A percentile compares a stretch with the other conserved stretches of the same genome.
Conservation (phyloP, 2,113 vertebrate genomes). For the Esox niger region DNA sequence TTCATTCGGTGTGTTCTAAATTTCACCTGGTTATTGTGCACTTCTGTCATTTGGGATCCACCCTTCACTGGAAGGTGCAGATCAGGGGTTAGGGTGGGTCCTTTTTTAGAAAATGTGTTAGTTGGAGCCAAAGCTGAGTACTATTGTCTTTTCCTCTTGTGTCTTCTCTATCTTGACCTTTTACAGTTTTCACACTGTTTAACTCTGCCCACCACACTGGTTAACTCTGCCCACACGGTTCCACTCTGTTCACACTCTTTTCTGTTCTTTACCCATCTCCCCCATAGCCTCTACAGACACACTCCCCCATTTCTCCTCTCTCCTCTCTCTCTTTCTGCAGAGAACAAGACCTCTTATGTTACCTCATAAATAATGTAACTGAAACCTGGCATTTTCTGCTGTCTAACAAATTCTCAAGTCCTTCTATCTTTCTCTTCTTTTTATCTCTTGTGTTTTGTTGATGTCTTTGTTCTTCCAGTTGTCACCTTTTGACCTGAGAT, state of each 20-base stretch:
- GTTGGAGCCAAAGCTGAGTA: not conserved
- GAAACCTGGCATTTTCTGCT: constrained; percentile 45
- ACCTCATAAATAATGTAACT: constrained; percentile 65
- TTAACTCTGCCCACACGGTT: too few relatives aligned
- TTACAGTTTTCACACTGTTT: too few relatives aligned
- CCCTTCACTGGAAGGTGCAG: constrained; percentile 12
- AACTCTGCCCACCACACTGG: too few relatives aligned
- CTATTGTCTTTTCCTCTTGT: not conserved
- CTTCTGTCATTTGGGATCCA: not conserved
- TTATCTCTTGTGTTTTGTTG: constrained; percentile 48
- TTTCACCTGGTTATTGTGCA: not conserved
- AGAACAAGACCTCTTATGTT: constrained; percentile 50
- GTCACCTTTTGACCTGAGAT: constrained; percentile 37
- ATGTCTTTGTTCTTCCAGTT: constrained; percentile 34
- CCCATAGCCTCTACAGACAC: too few relatives aligned
- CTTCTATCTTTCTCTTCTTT: constrained; percentile 29
- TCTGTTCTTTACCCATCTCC: not conserved
- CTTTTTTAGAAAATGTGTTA: constrained; percentile 16
- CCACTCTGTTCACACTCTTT: not conserved
- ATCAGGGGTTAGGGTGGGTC: constrained; percentile 20
- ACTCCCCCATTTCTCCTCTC: constrained; percentile 10
- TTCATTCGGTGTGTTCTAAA: not conserved
- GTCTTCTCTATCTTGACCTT: too few relatives aligned
- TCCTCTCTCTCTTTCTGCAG: constrained; percentile 13
- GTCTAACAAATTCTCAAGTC: constrained; percentile 48